Evolutionary conservation across 1,140 invertebrate genomes (phyloP).

Genomic region (Yoshiicerus persimilis): DNA sequence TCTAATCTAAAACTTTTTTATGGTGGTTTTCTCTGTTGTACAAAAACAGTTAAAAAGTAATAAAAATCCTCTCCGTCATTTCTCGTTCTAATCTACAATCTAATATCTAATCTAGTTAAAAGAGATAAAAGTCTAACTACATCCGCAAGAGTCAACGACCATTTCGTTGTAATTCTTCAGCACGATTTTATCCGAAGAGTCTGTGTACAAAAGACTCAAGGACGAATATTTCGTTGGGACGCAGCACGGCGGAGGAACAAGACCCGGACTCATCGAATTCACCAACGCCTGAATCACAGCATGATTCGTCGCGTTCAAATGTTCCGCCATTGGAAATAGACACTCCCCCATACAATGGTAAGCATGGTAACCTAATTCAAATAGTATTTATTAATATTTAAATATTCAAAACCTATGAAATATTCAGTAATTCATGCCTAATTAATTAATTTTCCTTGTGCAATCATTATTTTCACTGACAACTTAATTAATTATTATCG

Average conservation of each 20-base stretch:
- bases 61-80: background rate
- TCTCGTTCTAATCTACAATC: background rate
- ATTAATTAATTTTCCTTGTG: too few relatives aligned
- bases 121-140: constrained; percentile 66
- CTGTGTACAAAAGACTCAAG: constrained; percentile 92
- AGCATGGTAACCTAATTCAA: constrained; percentile 77
- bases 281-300: constrained; percentile 96
- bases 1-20: background rate
- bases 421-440: too few relatives aligned
- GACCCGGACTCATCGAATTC: constrained; percentile 83
- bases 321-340: constrained; percentile 85
- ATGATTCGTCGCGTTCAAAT: constrained; percentile 96
- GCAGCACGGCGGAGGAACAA: constrained; percentile 89
- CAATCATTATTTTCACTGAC: too few relatives aligned
- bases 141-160: constrained; percentile 92
- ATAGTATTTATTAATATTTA: background rate
- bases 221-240: constrained; percentile 85
- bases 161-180: constrained; percentile 97
- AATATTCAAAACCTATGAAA: too few relatives aligned
- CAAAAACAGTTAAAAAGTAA: background rate
- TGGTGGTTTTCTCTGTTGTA: too few relatives aligned
- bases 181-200: constrained; percentile 89
- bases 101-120: background rate
- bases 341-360: constrained; percentile 95
- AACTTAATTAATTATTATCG: background rate